Evolutionary conservation across 2,888 invertebrate genomes (phyloP).

Genomic region (Phorcus lineatus): DNA sequence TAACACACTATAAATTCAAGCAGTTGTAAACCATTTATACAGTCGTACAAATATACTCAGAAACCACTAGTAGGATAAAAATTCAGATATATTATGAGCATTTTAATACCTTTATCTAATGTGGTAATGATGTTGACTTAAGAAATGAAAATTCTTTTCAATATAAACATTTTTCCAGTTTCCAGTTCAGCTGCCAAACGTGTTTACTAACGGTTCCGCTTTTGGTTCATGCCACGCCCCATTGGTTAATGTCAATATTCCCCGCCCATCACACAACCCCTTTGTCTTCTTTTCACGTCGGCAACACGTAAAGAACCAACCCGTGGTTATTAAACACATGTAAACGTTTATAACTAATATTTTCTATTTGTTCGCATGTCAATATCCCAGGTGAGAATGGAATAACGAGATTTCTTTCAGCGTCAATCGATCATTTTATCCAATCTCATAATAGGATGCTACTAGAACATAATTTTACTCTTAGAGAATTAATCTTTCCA

Average conservation of each 20-base stretch:
- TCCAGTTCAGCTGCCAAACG: too few relatives aligned
- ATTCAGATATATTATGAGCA: too few relatives aligned
- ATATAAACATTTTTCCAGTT: too few relatives aligned
- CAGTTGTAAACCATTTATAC: too few relatives aligned
- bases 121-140: too few relatives aligned
- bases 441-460: slow-evolving; percentile 17
- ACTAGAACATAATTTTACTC: slow-evolving; percentile 18
- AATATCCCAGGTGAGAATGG: slow-evolving; percentile 2
- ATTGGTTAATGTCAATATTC: slow-evolving; percentile 1
- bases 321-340: slow-evolving; percentile 14
- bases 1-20: too few relatives aligned
- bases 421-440: slow-evolving; percentile 9
- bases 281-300: background rate
- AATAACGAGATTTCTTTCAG: background rate
- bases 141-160: too few relatives aligned
- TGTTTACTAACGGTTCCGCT: too few relatives aligned
- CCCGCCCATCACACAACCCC: background rate
- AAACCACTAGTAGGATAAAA: too few relatives aligned
- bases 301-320: slow-evolving; percentile 1
- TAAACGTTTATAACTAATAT: slow-evolving; percentile 18
- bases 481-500: slow-evolving; percentile 16
- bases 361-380: slow-evolving; percentile 20
- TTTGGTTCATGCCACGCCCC: background rate
- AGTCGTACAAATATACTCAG: too few relatives aligned
- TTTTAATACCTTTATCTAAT: too few relatives aligned